Evolutionary conservation across 2,888 invertebrate genomes (phyloP).

Genomic region (Rhagonycha lutea): DNA sequence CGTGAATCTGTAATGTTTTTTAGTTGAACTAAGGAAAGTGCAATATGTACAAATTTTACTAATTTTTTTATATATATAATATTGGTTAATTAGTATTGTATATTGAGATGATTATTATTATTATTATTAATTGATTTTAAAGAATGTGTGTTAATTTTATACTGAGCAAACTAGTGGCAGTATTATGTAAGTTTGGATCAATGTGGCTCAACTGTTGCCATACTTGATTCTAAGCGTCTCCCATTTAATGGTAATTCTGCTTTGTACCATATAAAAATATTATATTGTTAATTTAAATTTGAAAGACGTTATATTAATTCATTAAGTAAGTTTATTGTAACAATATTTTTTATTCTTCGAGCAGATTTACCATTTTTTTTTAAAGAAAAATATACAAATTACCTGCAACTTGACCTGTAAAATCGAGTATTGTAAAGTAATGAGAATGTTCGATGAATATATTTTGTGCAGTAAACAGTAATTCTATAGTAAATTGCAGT

Average conservation of each 20-base stretch:
- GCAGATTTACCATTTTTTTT: slow-evolving; percentile 19
- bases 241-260: slow-evolving; percentile 22
- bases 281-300: slow-evolving; percentile 5
- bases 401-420: slow-evolving; percentile 55
- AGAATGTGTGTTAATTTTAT: slow-evolving; percentile 51
- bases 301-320: slow-evolving; percentile 1
- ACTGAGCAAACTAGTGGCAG: slow-evolving; percentile 56
- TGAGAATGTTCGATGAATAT: slow-evolving; percentile 57
- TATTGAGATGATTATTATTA: slow-evolving; percentile 51
- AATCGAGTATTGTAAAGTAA: slow-evolving; percentile 54
- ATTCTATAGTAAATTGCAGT: slow-evolving; percentile 47
- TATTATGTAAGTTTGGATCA: slow-evolving; percentile 45
- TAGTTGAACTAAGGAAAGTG: slow-evolving; percentile 59
- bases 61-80: slow-evolving; percentile 47
- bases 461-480: slow-evolving; percentile 58
- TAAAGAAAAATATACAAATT: slow-evolving; percentile 36
- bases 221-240: slow-evolving; percentile 19
- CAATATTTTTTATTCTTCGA: slow-evolving; percentile 3
- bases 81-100: slow-evolving; percentile 53
- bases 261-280: slow-evolving; percentile 7
- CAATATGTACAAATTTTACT: slow-evolving; percentile 76
- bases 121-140: slow-evolving; percentile 44
- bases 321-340: slow-evolving; percentile 2
- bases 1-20: slow-evolving; percentile 39
- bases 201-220: slow-evolving; percentile 18